Base-by-base conservation (phyloP, 2,888 invertebrate genomes). In the Bugulina stolonifera region DNA sequence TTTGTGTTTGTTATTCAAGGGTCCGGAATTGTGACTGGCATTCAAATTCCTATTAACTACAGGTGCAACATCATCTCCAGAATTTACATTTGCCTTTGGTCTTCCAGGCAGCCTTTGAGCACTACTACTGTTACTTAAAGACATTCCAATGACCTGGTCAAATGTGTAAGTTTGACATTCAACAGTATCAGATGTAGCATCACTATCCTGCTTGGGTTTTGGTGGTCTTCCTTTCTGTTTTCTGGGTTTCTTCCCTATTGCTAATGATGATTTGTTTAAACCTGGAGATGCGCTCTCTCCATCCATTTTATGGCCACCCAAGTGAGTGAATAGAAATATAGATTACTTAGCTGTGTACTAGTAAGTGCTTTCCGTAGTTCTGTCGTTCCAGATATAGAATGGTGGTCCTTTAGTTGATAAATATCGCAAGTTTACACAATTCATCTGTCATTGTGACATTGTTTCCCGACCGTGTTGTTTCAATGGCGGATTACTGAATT, bases 401-500 rank as follows among this genome's bases (percentile, higher is more conserved):
- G 5, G 18, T 10, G 18, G 43, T 18, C 18, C 43, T 10, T 43
- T 43, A 10, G 18, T 43, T 43, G 5, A 43, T 5, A 10, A 43
- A 43, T 10, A 43, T 18, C 10, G 18, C 43, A 43, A 5, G 5
- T 43, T 43, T 43, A 43, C 5, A 18, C 5, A 43, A 43, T 43
- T 43, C 5, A 18, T 43, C 18, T 5, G 43, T 43, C 43, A 43
- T 18, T 18, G 43, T 43, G 43, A 43, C 43, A 43, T 43, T 18
- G 43, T 43, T 43, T 43, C 43, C 18, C 43, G 43, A 43, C 43
- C 18, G 5, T 43, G 43, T 43, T 43, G 43, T 18, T 43, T 64
- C 64, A 64, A 64, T 64, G 64, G 64, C 64, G 64, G 64, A 64
- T 22, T 64, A 64, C 32, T 64, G 43, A 43, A 64, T 22, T 64